These are phyloP conservation scores for Erpornis zantholeuca DNA, from an alignment of 2,113 vertebrate species.

Conservation along the genomic window DNA sequence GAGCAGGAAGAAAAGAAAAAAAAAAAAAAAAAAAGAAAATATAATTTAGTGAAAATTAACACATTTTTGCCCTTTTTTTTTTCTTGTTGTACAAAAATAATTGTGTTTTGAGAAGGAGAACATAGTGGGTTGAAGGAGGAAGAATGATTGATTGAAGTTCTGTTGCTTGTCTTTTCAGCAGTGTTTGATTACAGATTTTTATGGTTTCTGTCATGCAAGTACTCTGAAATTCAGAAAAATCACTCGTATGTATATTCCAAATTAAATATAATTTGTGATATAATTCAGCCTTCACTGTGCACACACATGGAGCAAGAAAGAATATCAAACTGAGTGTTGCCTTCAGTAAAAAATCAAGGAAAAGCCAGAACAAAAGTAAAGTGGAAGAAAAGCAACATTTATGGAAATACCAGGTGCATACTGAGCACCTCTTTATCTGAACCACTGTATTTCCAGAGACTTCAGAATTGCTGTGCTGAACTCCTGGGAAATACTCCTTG, in stretches of 20 bases:
- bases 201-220: neutral
- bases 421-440: neutral
- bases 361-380: neutral
- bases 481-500: constrained; percentile 13
- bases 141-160: neutral
- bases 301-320: neutral
- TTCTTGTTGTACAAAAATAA: neutral
- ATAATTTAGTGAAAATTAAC: neutral
- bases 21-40: neutral
- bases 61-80: neutral
- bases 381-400: neutral
- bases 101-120: neutral
- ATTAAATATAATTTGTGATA: neutral
- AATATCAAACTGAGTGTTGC: neutral
- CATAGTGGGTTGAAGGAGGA: neutral
- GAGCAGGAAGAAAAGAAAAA: neutral
- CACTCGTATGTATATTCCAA: neutral
- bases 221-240: neutral
- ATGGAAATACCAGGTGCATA: neutral
- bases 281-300: neutral
- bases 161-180: neutral
- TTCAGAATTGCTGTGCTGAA: neutral
- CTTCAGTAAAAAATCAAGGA: neutral
- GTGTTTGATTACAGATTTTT: neutral
- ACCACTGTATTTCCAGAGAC: neutral